Conservation (phyloP, 2,797 vertebrate genomes). For the Propithecus deckenii region DNA sequence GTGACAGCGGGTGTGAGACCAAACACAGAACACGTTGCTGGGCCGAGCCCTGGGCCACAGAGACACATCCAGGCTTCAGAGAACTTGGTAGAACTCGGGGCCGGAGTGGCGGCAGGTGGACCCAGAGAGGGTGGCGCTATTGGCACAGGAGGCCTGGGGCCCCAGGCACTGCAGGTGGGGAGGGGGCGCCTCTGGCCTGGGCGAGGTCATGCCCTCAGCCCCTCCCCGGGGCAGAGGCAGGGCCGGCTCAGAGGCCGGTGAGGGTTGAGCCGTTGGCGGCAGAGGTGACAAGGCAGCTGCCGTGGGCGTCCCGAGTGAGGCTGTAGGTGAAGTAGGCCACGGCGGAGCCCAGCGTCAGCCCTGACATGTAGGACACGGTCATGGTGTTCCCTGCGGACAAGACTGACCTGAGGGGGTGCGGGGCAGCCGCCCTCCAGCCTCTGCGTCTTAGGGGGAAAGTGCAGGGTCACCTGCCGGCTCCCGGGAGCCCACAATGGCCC, state of each 20-base stretch:
- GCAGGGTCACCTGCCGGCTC: background rate
- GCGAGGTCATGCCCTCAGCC: background rate
- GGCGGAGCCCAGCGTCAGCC: slow-evolving; percentile 94
- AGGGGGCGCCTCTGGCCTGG: background rate
- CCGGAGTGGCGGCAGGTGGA: fast-evolving
- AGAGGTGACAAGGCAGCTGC: slow-evolving; percentile 82
- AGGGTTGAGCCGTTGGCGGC: slow-evolving; percentile 83
- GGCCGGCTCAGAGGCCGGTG: slow-evolving; percentile 82
- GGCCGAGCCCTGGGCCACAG: background rate
- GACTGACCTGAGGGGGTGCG: fast-evolving
- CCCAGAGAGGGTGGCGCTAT: background rate
- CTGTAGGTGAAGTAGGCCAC: slow-evolving; percentile 96
- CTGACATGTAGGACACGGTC: slow-evolving; percentile 98
- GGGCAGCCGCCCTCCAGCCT: background rate
- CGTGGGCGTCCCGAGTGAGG: slow-evolving; percentile 88
- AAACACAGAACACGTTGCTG: background rate
- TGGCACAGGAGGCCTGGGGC: background rate
- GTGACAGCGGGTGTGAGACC: fast-evolving
- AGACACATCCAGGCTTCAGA: fast-evolving
- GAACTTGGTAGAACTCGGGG: background rate
- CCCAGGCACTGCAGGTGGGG: slow-evolving; percentile 52
- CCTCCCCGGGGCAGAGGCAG: background rate
- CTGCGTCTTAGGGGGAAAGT: fast-evolving
- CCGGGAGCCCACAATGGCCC: background rate
- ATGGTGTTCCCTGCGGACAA: slow-evolving; percentile 94